Evolutionary conservation across 64 coral and sea anemone genomes (phyloP).

Genomic region (Exaiptasia diaphana): DNA sequence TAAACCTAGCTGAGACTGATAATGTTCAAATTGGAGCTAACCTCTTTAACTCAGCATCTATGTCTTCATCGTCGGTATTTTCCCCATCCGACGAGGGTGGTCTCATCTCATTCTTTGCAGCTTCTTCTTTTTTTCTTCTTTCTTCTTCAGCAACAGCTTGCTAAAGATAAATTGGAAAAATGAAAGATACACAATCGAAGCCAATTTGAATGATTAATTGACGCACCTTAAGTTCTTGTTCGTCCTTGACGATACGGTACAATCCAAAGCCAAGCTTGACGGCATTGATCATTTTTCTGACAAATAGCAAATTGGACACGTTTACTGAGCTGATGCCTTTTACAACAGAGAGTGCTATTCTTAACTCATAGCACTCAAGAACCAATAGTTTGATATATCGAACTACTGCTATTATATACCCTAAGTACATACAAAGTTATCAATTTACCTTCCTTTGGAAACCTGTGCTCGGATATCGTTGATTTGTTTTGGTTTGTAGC

Average conservation of each 20-base stretch:
- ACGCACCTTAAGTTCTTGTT: slow-evolving; percentile 73
- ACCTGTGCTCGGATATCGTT: slow-evolving; percentile 85
- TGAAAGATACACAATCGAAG: neutral
- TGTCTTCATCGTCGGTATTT: slow-evolving; percentile 67
- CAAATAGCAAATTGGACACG: no score
- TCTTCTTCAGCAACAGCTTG: slow-evolving; percentile 75
- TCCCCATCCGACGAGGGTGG: slow-evolving; percentile 74
- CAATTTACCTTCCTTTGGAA: slow-evolving; percentile 80
- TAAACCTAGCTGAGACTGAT: no score
- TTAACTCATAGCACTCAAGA: no score
- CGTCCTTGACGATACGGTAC: slow-evolving; percentile 78
- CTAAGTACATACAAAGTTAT: no score
- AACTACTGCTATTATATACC: no score
- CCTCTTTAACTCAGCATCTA: slow-evolving; percentile 75
- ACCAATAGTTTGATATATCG: no score
- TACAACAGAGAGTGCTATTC: no score
- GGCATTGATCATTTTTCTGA: slow-evolving; percentile 85
- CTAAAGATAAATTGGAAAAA: slow-evolving; percentile 25
- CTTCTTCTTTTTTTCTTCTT: slow-evolving; percentile 65
- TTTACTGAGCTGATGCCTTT: no score
- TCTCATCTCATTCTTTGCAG: slow-evolving; percentile 74
- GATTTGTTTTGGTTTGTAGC: slow-evolving; percentile 76
- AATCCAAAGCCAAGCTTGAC: slow-evolving; percentile 90
- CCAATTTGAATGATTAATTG: neutral
- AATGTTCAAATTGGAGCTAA: neutral